These are phyloP conservation scores for Platycheirus albimanus DNA, from an alignment of 2,888 invertebrate genomes.

Conservation along the genomic window DNA sequence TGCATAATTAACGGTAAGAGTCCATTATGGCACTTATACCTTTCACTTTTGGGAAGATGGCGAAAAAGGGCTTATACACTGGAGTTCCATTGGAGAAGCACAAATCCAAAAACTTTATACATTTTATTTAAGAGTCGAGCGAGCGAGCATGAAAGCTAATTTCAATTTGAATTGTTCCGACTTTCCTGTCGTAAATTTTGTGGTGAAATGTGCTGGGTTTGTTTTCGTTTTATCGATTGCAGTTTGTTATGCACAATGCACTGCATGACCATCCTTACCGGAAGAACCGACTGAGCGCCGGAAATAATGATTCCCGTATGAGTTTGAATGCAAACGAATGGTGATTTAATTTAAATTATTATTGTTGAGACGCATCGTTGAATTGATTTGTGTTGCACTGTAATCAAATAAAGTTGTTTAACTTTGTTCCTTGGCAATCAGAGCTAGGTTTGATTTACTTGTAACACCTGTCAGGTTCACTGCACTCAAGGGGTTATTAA, in stretches of 20 bases:
- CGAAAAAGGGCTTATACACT: not conserved
- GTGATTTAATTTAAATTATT: constrained; percentile 28
- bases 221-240: not conserved
- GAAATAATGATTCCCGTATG: constrained; percentile 56
- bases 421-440: constrained; percentile 10
- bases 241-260: not conserved
- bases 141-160: constrained; percentile 40
- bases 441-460: constrained; percentile 5
- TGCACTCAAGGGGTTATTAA: no score
- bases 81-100: not conserved
- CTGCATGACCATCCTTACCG: constrained; percentile 28
- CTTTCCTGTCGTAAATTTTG: constrained; percentile 64
- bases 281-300: constrained; percentile 59
- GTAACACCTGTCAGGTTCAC: constrained; percentile 32
- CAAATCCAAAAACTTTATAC: not conserved
- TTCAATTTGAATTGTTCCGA: constrained; percentile 64
- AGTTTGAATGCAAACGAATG: constrained; percentile 20
- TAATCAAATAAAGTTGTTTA: not conserved
- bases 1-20: constrained; percentile 68
- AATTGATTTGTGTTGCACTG: constrained; percentile 5
- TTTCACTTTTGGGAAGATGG: constrained; percentile 22
- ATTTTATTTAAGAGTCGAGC: no score
- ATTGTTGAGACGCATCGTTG: not conserved
- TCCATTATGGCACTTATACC: constrained; percentile 61
- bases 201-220: constrained; percentile 21